Evolutionary conservation across 2,888 invertebrate genomes (phyloP).

Genomic region (Heliothis peltigera): DNA sequence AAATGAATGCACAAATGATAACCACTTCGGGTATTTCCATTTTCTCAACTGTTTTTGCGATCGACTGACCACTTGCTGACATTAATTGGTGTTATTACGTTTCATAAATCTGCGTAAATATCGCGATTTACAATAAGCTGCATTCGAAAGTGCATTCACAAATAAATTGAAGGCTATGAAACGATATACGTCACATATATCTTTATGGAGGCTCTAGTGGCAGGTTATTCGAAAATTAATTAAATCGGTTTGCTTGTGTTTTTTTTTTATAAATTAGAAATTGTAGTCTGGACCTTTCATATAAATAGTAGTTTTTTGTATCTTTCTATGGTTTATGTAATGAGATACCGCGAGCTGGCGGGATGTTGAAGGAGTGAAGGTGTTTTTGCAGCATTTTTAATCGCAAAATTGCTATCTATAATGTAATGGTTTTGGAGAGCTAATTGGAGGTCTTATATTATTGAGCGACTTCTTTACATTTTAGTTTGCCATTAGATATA

Average conservation of each 20-base stretch:
- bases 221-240: background rate
- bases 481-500: too few species aligned
- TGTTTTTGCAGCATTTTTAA: too few species aligned
- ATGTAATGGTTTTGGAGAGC: too few species aligned
- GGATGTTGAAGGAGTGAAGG: too few species aligned
- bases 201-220: conserved; percentile 20
- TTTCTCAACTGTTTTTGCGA: conserved; percentile 46
- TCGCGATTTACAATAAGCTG: conserved; percentile 35
- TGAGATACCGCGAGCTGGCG: too few species aligned
- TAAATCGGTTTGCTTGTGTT: background rate
- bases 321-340: too few species aligned
- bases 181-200: conserved; percentile 13
- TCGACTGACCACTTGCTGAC: conserved; percentile 43
- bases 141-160: conserved; percentile 60
- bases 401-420: too few species aligned
- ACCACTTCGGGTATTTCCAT: conserved; percentile 24
- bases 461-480: too few species aligned
- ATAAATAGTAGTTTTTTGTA: too few species aligned
- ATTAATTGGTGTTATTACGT: conserved; percentile 57
- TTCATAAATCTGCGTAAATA: conserved; percentile 59
- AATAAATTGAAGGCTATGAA: conserved; percentile 55
- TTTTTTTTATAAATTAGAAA: too few species aligned
- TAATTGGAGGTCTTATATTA: too few species aligned
- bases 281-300: too few species aligned
- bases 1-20: conserved; percentile 25